Conservation (phyloP, 2,888 invertebrate genomes). For the Blastobasis lacticolella region DNA sequence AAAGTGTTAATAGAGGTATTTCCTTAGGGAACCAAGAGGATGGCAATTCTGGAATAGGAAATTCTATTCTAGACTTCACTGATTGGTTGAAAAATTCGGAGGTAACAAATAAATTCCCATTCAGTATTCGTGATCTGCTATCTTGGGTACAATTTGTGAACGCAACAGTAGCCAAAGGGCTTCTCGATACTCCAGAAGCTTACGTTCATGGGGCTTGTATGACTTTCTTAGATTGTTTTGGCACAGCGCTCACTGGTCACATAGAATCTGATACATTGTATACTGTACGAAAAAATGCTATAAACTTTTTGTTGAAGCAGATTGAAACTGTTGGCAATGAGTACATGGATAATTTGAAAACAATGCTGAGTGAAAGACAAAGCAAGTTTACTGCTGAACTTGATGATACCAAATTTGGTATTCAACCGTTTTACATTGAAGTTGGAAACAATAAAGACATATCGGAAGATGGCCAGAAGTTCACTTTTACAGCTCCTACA, state of each 20-base stretch:
- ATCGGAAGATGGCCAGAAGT: conserved; percentile 48
- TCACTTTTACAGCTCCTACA: conserved; percentile 85
- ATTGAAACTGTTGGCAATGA: conserved; percentile 54
- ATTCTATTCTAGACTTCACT: conserved; percentile 85
- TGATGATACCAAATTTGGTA: conserved; percentile 75
- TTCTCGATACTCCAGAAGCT: conserved; percentile 75
- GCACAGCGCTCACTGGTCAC: conserved; percentile 84
- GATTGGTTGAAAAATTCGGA: conserved; percentile 83
- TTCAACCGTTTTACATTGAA: conserved; percentile 84
- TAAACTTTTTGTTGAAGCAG: conserved; percentile 72
- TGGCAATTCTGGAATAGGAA: conserved; percentile 76
- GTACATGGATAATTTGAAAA: conserved; percentile 37
- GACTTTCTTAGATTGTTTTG: conserved; percentile 93
- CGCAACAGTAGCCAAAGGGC: conserved; percentile 55
- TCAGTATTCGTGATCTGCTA: conserved; percentile 93
- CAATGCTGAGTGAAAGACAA: conserved; percentile 44
- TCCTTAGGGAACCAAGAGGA: conserved; percentile 69
- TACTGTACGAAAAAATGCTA: conserved; percentile 64
- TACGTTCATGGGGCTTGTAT: conserved; percentile 93
- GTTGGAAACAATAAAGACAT: conserved; percentile 51
- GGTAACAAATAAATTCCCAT: conserved; percentile 83
- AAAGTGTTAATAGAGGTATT: conserved; percentile 78
- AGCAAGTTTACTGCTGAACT: conserved; percentile 44
- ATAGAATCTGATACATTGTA: conserved; percentile 74
- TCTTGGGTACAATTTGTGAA: conserved; percentile 96